Evolutionary conservation across 2,888 invertebrate genomes (phyloP).

Genomic region (Antitype chi): DNA sequence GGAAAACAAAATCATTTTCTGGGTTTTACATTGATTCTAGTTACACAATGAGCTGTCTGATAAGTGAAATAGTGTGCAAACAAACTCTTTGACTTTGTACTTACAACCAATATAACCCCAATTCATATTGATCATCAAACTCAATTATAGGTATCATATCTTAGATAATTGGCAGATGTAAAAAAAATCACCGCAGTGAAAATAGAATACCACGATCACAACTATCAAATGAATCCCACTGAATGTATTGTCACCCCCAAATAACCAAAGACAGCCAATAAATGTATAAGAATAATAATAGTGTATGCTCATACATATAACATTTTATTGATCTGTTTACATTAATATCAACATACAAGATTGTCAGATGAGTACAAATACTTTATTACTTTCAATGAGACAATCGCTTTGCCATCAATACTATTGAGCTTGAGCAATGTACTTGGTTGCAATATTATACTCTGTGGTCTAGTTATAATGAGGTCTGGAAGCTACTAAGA

Average conservation of each 20-base stretch:
- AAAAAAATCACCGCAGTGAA: neutral
- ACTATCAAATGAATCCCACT: neutral
- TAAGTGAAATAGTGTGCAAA: neutral
- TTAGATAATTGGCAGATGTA: neutral
- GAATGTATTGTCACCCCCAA: neutral
- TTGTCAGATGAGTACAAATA: conserved; percentile 6
- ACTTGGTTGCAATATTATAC: conserved; percentile 2
- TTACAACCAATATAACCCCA: neutral
- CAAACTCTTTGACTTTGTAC: neutral
- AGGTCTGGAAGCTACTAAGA: conserved; percentile 35
- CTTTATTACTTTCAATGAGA: conserved; percentile 22
- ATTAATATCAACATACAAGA: conserved; percentile 12
- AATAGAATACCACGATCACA: neutral
- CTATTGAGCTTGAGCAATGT: conserved; percentile 4
- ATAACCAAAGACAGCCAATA: neutral
- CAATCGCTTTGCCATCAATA: conserved; percentile 53
- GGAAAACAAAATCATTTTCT: neutral
- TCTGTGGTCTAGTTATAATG: conserved; percentile 24
- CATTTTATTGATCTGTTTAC: conserved; percentile 22
- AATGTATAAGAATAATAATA: neutral
- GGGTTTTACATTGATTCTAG: neutral
- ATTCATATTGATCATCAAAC: neutral
- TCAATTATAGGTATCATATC: neutral
- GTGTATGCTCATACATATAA: neutral
- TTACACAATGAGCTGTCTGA: neutral